Percentiles rank a stretch among this genome's conserved stretches.
Conservation (phyloP, 2,888 invertebrate species). For the Hydrotaea cyrtoneurina region DNA sequence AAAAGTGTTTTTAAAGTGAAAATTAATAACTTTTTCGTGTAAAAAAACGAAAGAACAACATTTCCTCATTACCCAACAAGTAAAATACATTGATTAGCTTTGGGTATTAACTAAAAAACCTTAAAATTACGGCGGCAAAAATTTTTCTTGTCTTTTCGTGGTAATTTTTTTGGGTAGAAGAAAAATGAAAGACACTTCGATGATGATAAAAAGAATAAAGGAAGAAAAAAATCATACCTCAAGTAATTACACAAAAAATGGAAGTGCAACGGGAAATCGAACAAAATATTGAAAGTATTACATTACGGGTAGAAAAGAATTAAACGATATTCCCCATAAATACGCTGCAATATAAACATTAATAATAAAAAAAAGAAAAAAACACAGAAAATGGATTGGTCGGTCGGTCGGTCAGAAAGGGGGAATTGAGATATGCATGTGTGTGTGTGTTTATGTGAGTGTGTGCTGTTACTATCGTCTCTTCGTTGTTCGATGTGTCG, state of each 20-base stretch:
- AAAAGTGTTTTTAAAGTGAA: slow-evolving; percentile 68
- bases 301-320: slow-evolving; percentile 13
- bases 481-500: slow-evolving; percentile 29
- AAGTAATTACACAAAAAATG: slow-evolving; percentile 60
- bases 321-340: slow-evolving; percentile 25
- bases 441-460: background rate
- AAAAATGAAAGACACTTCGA: slow-evolving; percentile 53
- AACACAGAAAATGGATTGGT: slow-evolving; percentile 30
- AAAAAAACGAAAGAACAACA: slow-evolving; percentile 49
- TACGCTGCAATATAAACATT: slow-evolving; percentile 47
- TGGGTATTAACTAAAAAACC: slow-evolving; percentile 53
- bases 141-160: slow-evolving; percentile 69
- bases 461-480: slow-evolving; percentile 34
- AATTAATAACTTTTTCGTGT: slow-evolving; percentile 64
- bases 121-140: slow-evolving; percentile 76
- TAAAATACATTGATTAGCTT: slow-evolving; percentile 43
- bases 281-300: slow-evolving; percentile 12
- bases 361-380: slow-evolving; percentile 32
- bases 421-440: background rate
- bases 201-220: slow-evolving; percentile 49
- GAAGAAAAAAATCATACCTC: slow-evolving; percentile 12
- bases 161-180: slow-evolving; percentile 63
- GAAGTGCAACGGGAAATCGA: slow-evolving; percentile 62
- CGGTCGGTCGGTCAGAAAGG: slow-evolving; percentile 12
- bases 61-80: slow-evolving; percentile 51